phyloP scores from a whole-genome alignment of 2,797 vertebrate species.

The Danio albolineatus region DNA sequence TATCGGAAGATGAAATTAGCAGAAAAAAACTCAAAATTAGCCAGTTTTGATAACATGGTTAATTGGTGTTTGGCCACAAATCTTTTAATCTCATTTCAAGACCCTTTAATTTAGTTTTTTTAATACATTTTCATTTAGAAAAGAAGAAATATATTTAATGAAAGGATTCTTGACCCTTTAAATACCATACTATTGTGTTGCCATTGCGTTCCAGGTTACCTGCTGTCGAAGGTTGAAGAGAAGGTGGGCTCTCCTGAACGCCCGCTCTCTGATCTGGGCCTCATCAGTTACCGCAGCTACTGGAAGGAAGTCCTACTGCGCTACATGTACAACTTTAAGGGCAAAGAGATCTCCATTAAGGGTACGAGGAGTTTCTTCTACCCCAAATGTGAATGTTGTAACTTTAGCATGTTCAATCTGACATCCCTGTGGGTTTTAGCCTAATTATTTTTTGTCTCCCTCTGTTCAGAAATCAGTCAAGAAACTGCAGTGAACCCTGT shows the following conservation, averaged over 20 bases:
- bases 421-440: not conserved
- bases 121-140: no score
- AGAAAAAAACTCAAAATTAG: no score
- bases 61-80: no score
- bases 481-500: conserved; percentile 90
- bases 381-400: not conserved
- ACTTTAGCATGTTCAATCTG: not conserved
- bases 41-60: no score
- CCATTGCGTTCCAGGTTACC: conserved; percentile 26
- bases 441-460: conserved; percentile 3
- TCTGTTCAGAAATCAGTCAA: conserved; percentile 86
- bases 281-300: conserved; percentile 91
- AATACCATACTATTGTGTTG: not conserved
- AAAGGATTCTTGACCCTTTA: no score
- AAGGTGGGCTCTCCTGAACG: conserved; percentile 86
- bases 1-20: no score
- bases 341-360: conserved; percentile 93
- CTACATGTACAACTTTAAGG: conserved; percentile 90
- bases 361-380: conserved; percentile 67
- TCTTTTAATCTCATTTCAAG: no score
- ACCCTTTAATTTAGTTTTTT: no score
- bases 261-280: conserved; percentile 86
- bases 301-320: conserved; percentile 91
- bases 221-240: conserved; percentile 79
- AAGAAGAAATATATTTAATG: no score